Evolutionary conservation across 2,113 vertebrate species (phyloP).

Genomic region (Chlamydotis undulata): DNA sequence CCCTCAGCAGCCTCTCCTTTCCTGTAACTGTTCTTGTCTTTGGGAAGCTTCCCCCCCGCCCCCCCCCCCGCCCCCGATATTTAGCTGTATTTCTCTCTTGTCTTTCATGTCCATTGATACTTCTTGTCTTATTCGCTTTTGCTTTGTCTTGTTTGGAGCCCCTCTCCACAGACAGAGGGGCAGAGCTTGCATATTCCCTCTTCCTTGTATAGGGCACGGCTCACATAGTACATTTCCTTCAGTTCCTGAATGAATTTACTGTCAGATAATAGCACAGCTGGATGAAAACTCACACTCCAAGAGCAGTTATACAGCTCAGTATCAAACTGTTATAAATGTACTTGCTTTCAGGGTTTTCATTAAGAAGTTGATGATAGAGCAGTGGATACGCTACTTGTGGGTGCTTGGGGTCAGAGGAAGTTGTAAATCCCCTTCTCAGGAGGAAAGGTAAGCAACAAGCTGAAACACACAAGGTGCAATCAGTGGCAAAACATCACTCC

Average conservation of each 20-base stretch:
- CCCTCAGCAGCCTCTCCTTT: not conserved
- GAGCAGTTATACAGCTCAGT: not conserved
- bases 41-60: not conserved
- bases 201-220: not conserved
- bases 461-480: not conserved
- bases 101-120: not conserved
- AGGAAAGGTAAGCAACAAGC: not conserved
- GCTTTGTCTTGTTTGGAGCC: not conserved
- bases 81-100: not conserved
- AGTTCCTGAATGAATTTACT: not conserved
- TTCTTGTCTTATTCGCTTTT: not conserved
- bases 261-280: not conserved
- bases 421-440: not conserved
- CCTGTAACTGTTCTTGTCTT: not conserved
- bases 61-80: accelerated
- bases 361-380: not conserved
- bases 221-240: not conserved
- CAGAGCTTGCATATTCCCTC: not conserved
- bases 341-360: not conserved
- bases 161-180: not conserved
- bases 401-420: not conserved
- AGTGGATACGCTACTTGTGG: not conserved
- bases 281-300: not conserved
- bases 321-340: accelerated
- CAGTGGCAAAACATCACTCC: not conserved